phyloP scores from a whole-genome alignment of 2,797 vertebrate species.

The Harpagifer antarcticus region DNA sequence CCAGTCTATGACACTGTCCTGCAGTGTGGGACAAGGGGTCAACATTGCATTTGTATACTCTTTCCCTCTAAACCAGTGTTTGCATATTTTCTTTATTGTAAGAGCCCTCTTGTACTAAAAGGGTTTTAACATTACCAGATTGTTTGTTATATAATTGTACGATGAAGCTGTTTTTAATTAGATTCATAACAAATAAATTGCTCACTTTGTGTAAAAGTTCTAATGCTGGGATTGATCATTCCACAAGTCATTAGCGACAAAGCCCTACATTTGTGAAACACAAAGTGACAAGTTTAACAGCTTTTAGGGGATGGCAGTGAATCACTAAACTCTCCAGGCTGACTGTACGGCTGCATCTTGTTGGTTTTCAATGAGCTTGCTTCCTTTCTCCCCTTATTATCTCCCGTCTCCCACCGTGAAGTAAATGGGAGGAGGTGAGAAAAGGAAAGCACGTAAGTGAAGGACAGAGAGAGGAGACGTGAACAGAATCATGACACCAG shows the following conservation, averaged over 20 bases:
- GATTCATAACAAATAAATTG: neutral
- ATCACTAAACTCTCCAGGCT: constrained; percentile 33
- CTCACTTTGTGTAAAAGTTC: neutral
- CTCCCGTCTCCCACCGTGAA: constrained; percentile 15
- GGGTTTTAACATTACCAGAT: neutral
- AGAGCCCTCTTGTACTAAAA: neutral
- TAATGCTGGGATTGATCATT: constrained; percentile 6
- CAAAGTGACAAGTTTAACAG: constrained; percentile 36
- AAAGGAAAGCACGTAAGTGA: neutral
- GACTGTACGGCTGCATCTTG: constrained; percentile 33
- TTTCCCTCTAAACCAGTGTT: neutral
- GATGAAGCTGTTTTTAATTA: too few relatives aligned
- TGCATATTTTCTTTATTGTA: neutral
- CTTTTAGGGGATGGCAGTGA: constrained; percentile 43
- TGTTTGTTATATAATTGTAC: neutral
- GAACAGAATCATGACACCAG: constrained; percentile 13
- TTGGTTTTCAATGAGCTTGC: constrained; percentile 36
- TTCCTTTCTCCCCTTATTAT: constrained; percentile 47
- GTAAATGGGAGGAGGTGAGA: constrained; percentile 8
- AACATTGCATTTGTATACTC: neutral
- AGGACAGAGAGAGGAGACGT: constrained; percentile 1
- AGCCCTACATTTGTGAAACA: constrained; percentile 20
- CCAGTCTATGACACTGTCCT: neutral
- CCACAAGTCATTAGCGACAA: neutral
- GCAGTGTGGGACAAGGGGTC: neutral